Percentiles rank a stretch among this genome's conserved stretches.
These are phyloP conservation scores for Coendou prehensilis DNA, from an alignment of 2,797 vertebrate species.

Conservation along the genomic window DNA sequence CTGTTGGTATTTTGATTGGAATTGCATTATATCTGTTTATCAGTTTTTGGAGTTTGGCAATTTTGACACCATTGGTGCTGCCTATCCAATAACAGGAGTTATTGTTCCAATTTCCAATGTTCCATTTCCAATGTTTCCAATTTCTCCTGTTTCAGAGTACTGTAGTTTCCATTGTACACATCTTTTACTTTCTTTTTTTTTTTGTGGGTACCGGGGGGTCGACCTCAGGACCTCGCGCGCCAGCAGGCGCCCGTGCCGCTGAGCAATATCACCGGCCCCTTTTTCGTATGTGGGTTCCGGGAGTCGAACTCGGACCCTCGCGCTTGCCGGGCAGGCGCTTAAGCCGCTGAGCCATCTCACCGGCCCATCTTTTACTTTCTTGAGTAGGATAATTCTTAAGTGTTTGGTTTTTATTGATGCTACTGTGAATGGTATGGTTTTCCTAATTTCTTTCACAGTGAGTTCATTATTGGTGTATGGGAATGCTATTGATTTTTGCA, in stretches of 20 bases:
- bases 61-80: background rate
- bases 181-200: background rate
- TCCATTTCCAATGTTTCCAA: background rate
- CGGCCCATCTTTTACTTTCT: background rate
- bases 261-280: too few relatives aligned
- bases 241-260: too few relatives aligned
- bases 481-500: background rate
- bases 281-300: too few relatives aligned
- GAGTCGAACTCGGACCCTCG: too few relatives aligned
- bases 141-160: background rate
- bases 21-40: background rate
- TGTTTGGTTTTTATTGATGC: background rate
- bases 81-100: background rate
- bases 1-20: background rate
- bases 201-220: too few relatives aligned
- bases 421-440: background rate
- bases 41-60: background rate
- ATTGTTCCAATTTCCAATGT: background rate
- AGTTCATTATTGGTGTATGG: background rate
- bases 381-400: background rate
- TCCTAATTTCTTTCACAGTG: background rate
- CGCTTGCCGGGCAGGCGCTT: too few relatives aligned
- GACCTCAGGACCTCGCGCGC: too few relatives aligned
- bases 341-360: too few relatives aligned
- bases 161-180: background rate